These are phyloP conservation scores for Opisthocomus hoazin DNA, from an alignment of 2,113 vertebrate species.

Conservation along the genomic window DNA sequence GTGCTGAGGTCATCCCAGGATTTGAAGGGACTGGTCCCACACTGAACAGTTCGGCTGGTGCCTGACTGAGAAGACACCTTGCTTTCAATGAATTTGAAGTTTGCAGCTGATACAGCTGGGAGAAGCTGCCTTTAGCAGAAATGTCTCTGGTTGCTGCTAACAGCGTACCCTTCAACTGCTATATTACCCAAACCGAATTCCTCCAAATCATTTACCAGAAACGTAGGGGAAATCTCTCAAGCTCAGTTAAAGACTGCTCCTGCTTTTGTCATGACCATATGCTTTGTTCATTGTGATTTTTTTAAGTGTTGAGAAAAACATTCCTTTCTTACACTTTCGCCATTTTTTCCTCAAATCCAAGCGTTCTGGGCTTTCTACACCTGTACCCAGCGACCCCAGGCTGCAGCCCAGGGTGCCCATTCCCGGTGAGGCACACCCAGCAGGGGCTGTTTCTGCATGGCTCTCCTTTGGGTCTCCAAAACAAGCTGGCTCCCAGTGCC, in stretches of 20 bases:
- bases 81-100: not conserved
- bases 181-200: not conserved
- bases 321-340: not conserved
- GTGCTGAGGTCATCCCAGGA: not conserved
- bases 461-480: not conserved
- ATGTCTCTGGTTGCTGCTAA: not conserved
- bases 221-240: not conserved
- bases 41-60: not conserved
- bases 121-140: not conserved
- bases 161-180: not conserved
- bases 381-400: not conserved
- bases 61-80: not conserved
- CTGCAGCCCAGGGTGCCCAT: accelerated
- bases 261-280: not conserved
- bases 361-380: not conserved
- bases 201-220: not conserved
- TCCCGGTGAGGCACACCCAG: not conserved
- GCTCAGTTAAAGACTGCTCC: not conserved
- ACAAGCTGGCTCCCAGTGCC: not conserved
- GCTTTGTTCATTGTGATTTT: accelerated
- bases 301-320: not conserved
- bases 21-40: not conserved
- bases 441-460: not conserved
- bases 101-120: not conserved
- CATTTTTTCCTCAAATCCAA: not conserved